phyloP scores from a whole-genome alignment of 2,113 vertebrate species.

The Brachirus orientalis region DNA sequence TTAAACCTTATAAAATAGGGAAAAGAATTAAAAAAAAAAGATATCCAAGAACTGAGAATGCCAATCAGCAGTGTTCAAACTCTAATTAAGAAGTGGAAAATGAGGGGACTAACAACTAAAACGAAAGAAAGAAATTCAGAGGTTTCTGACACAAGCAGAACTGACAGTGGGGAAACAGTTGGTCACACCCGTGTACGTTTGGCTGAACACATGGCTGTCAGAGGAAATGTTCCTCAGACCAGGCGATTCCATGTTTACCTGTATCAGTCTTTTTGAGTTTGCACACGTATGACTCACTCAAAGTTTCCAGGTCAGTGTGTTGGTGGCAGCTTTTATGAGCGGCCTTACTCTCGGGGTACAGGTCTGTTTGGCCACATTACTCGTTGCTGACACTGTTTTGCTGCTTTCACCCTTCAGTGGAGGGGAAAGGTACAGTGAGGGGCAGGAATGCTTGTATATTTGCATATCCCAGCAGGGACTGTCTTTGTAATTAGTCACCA shows the following conservation, averaged over 20 bases:
- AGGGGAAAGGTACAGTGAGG: constrained; percentile 25
- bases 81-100: no score
- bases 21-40: no score
- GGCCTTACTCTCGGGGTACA: constrained; percentile 17
- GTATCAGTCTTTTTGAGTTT: constrained; percentile 23
- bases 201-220: background rate
- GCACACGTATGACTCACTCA: background rate
- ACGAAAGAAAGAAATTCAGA: no score
- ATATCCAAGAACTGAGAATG: no score
- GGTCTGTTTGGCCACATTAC: constrained; percentile 34
- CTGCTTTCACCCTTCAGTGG: constrained; percentile 4
- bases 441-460: constrained; percentile 48
- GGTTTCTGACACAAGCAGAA: no score
- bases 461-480: constrained; percentile 39
- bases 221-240: background rate
- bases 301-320: constrained; percentile 17
- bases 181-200: constrained; percentile 5
- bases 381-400: constrained; percentile 27
- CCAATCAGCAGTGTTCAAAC: no score
- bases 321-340: constrained; percentile 1
- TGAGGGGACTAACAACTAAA: no score
- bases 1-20: no score
- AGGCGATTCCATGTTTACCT: constrained; percentile 6
- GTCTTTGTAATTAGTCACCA: constrained; percentile 58
- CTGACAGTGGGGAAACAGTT: background rate